Evolutionary conservation across 1,140 invertebrate genomes (phyloP).

Genomic region (Cydia splendana): DNA sequence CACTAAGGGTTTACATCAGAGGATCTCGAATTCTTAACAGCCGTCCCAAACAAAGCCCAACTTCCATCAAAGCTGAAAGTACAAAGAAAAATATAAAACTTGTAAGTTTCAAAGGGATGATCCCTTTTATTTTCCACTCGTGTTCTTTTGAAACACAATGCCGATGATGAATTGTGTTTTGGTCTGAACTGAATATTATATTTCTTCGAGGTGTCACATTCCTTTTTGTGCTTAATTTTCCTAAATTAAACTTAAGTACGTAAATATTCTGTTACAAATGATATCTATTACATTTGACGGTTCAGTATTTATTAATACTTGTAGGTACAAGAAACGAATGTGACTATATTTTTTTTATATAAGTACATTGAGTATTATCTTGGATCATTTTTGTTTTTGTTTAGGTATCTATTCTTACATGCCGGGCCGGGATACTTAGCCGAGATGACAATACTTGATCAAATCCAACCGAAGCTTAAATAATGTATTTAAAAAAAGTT

Average conservation of each 20-base stretch:
- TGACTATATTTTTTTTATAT: no score
- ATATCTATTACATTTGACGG: neutral
- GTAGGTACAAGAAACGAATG: no score
- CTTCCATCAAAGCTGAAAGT: conserved; percentile 62
- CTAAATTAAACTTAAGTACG: neutral
- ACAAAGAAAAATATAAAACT: conserved; percentile 69
- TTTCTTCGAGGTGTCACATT: conserved; percentile 20
- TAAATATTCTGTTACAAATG: neutral
- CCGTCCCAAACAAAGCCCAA: conserved; percentile 58
- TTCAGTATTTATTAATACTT: no score
- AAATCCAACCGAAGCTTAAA: no score
- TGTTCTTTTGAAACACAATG: conserved; percentile 54
- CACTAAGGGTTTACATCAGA: conserved; percentile 17
- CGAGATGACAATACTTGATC: no score
- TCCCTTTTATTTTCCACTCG: conserved; percentile 58
- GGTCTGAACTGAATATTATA: conserved; percentile 47
- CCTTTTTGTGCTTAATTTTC: neutral
- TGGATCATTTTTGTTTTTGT: no score
- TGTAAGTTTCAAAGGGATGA: conserved; percentile 66
- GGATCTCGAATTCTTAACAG: conserved; percentile 43
- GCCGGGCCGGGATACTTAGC: no score
- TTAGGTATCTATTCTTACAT: no score
- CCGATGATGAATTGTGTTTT: conserved; percentile 50
- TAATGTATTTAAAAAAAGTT: no score
- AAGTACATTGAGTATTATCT: no score